Base-by-base conservation (phyloP, 2,113 vertebrate genomes). In the Gadus chalcogrammus region DNA sequence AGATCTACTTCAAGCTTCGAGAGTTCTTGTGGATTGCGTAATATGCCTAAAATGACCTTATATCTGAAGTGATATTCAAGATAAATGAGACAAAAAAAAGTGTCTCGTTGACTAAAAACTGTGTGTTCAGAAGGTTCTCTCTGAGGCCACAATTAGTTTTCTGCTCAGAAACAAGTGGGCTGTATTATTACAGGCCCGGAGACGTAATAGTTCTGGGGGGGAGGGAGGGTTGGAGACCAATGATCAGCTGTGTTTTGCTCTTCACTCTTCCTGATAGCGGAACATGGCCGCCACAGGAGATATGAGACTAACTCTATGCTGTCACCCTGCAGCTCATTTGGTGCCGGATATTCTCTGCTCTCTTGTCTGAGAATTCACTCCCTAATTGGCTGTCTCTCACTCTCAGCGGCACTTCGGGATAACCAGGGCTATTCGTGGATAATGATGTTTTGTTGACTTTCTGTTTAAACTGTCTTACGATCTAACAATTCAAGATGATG, bases 261-360 rank as follows among this genome's bases (percentile, higher is more conserved):
- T 77, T 75, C 81, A 87, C 89, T 78, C 78, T 82, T 87, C 89
- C 85, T 84, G 84, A 81, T 18, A 71, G 38, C 22, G 71, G 81
- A 87, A 73, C 75, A 76, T 53, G 76, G 73, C 79, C 71, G 68
- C 80, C 27, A 60, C 42, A 59, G 70, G 66, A 73, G 63, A 72
- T 69, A 35, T 13, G 72, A 64, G 65, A 77, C 74, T 70, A 83
- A 80, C 76, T 79, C 64, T 80, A 53, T 78, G 67, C 77, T 27
- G 78, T 79, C 63, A 73, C 52, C 71, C 76, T 79, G 48, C 69
- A 76, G 75, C 78, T 67, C 68, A 76, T 82, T 67, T 5, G 31
- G 22, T 83, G 65, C 65, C 27, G 18, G 48, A 70, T 70, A 84
- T 70, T 52, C 64, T 74, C 27, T 15, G 67, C 68, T 80, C 31